Evolutionary conservation across 2,113 vertebrate species (phyloP).

Genomic region (Chaetura pelagica): DNA sequence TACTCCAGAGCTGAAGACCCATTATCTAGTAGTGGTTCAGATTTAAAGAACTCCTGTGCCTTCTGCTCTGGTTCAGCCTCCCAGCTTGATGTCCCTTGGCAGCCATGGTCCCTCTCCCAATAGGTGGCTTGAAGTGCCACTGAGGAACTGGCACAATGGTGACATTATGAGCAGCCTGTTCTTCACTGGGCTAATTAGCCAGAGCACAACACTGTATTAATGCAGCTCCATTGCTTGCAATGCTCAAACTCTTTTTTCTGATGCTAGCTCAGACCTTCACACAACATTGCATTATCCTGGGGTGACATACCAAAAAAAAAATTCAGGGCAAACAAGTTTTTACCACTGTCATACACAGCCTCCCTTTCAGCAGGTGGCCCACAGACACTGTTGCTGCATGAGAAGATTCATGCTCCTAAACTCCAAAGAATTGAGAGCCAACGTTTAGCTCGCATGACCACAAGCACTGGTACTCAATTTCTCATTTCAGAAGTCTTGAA

Average conservation of each 20-base stretch:
- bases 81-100: background rate
- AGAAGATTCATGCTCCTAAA: background rate
- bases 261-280: background rate
- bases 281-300: background rate
- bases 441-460: background rate
- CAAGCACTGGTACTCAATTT: background rate
- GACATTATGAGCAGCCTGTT: background rate
- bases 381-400: background rate
- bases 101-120: background rate
- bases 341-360: rapidly evolving
- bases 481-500: background rate
- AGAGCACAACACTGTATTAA: rapidly evolving
- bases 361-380: background rate
- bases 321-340: background rate
- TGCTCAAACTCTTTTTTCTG: background rate
- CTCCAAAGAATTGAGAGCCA: background rate
- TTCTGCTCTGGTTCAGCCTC: background rate
- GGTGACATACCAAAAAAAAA: background rate
- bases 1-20: background rate
- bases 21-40: background rate
- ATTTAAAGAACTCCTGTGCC: background rate
- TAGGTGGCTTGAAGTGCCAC: background rate
- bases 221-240: background rate
- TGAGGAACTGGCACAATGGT: rapidly evolving
- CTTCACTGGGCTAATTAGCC: background rate